Evolutionary conservation across 2,797 vertebrate species (phyloP).

Genomic region (Schizopygopsis malacanthus): DNA sequence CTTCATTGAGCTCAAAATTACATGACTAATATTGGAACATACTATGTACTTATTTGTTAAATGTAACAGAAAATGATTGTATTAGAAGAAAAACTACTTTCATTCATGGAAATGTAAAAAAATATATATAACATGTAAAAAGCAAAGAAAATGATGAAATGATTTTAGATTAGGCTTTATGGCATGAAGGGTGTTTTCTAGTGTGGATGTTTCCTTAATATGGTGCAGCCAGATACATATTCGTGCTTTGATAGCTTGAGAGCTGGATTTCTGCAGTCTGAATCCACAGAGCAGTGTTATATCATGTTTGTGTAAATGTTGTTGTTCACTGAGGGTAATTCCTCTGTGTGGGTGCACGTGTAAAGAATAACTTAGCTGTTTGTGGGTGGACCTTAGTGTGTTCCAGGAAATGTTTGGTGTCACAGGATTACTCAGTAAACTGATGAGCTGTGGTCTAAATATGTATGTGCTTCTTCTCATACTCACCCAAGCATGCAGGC

Average conservation of each 20-base stretch:
- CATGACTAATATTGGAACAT: background rate
- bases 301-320: background rate
- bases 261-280: background rate
- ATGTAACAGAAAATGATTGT: no score
- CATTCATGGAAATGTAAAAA: background rate
- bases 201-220: background rate
- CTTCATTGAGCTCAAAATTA: background rate
- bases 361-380: background rate
- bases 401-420: constrained; percentile 30
- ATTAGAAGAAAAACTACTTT: background rate
- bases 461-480: background rate
- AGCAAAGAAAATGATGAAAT: no score
- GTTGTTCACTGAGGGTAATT: background rate
- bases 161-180: background rate
- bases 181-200: background rate
- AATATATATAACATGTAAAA: background rate
- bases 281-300: background rate
- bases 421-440: constrained; percentile 16
- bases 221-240: background rate
- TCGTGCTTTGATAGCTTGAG: background rate
- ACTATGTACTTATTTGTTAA: background rate
- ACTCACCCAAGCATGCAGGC: background rate
- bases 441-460: constrained; percentile 11
- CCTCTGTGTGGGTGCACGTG: background rate
- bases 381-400: background rate